These are phyloP conservation scores for Accipiter cooperii DNA, from an alignment of 2,113 vertebrate genomes.

Conservation along the genomic window DNA sequence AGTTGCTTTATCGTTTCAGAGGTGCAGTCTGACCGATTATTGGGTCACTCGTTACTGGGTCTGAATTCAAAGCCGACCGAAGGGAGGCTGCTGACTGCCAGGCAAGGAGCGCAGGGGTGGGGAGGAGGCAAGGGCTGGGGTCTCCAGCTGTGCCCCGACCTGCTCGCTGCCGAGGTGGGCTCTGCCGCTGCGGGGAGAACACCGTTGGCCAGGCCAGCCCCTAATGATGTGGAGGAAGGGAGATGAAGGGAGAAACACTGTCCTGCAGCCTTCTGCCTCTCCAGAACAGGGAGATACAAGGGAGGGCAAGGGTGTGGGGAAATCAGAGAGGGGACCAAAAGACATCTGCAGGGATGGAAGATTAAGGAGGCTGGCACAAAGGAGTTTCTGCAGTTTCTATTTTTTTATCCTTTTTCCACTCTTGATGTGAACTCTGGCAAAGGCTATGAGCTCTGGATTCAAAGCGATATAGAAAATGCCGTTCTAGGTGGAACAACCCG, in stretches of 20 bases:
- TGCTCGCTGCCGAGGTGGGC: background rate
- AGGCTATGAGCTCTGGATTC: background rate
- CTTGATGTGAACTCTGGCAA: background rate
- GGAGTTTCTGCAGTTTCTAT: background rate
- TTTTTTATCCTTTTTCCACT: background rate
- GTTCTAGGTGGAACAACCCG: background rate
- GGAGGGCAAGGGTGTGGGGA: background rate
- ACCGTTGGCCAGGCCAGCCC: background rate
- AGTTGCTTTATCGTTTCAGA: background rate
- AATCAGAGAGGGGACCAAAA: background rate
- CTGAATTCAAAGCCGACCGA: background rate
- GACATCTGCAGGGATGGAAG: background rate
- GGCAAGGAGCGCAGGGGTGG: rapidly evolving
- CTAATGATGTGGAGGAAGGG: background rate
- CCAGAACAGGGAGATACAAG: background rate
- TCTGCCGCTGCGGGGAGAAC: background rate
- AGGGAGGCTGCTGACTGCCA: background rate
- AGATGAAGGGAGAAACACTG: background rate
- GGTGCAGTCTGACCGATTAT: background rate
- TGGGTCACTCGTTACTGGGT: background rate
- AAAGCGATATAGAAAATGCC: background rate
- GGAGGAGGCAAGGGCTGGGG: background rate
- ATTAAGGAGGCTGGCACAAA: background rate
- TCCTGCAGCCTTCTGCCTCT: background rate
- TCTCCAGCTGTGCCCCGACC: background rate